A percentile compares a stretch with the other conserved stretches of the same genome.
Evolutionary conservation across 2,797 vertebrate species (phyloP).

Genomic region (Pangasius larnaudii): DNA sequence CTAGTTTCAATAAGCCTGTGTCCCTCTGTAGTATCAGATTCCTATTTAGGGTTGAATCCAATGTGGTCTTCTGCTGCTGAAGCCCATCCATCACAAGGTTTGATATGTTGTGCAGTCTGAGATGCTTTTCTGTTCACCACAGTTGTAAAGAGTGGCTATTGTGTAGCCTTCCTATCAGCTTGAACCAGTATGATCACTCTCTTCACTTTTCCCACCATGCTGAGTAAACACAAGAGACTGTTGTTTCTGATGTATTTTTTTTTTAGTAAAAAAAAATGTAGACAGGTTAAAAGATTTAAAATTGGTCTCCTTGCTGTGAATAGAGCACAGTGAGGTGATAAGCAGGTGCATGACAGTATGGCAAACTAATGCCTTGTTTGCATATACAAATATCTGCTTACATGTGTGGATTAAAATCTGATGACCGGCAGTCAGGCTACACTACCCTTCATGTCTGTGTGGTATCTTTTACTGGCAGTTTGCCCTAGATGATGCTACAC

Average conservation of each 20-base stretch:
- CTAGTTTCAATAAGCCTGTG: background rate
- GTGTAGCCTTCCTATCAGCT: background rate
- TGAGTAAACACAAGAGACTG: background rate
- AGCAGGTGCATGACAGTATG: background rate
- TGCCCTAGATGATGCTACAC: slow-evolving; percentile 75
- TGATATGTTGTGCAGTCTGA: background rate
- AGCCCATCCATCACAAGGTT: background rate
- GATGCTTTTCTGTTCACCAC: background rate
- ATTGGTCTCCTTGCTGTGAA: background rate
- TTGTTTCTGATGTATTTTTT: background rate
- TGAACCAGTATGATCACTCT: background rate
- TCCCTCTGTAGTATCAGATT: background rate
- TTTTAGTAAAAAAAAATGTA: background rate
- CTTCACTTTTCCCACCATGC: background rate
- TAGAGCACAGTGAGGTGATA: background rate
- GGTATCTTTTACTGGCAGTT: slow-evolving; percentile 59
- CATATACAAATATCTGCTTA: background rate
- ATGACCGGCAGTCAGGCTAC: background rate
- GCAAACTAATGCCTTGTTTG: background rate
- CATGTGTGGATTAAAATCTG: background rate
- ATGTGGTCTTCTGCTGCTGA: background rate
- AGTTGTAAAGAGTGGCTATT: background rate
- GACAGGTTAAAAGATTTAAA: background rate
- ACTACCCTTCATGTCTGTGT: slow-evolving; percentile 9
- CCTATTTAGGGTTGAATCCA: background rate